These are phyloP conservation scores for Ectropis grisescens DNA, from an alignment of 1,140 invertebrate species.

Conservation along the genomic window DNA sequence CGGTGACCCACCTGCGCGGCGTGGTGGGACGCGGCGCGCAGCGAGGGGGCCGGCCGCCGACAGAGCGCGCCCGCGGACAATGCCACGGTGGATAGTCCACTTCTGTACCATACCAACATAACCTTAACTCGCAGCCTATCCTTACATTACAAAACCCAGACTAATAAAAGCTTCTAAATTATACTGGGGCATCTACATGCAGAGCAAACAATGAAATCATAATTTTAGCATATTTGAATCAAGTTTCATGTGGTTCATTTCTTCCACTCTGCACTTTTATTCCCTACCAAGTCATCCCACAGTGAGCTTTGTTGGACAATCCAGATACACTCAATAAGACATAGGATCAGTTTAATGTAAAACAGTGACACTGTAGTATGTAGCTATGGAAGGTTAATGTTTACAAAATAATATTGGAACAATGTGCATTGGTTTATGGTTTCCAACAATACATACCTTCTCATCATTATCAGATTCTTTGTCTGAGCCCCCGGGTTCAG, in stretches of 20 bases:
- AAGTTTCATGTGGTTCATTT: no score
- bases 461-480: constrained; percentile 91
- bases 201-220: constrained; percentile 24
- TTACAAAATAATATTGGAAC: no score
- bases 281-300: no score
- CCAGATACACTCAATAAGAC: constrained; percentile 64
- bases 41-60: constrained; percentile 49
- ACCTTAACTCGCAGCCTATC: constrained; percentile 18
- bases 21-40: constrained; percentile 31
- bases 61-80: constrained; percentile 80
- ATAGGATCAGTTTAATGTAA: no score
- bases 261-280: constrained; percentile 67
- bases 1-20: constrained; percentile 57
- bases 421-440: no score
- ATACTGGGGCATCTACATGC: constrained; percentile 12
- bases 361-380: no score
- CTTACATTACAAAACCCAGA: no score
- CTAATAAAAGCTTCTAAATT: no score
- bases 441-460: constrained; percentile 86
- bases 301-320: constrained; percentile 66
- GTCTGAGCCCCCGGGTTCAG: constrained; percentile 85
- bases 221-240: no score
- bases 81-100: constrained; percentile 84
- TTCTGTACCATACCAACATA: constrained; percentile 73
- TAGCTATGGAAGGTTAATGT: no score